Evolutionary conservation across 92 coral and sea anemone genomes (phyloP).

Genomic region (Actinostola sp.): DNA sequence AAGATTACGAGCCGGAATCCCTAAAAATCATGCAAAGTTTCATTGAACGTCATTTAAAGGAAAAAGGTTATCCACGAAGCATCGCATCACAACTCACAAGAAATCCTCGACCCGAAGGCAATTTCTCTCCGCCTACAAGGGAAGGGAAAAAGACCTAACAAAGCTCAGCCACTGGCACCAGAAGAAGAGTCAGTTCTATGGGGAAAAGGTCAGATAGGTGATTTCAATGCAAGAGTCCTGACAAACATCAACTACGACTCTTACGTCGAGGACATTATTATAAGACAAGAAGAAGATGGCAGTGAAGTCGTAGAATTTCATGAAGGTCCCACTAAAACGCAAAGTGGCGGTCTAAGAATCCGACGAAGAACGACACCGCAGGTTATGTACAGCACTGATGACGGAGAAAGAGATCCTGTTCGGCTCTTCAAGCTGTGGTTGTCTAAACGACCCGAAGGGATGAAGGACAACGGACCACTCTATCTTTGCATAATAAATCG

Average conservation of each 20-base stretch:
- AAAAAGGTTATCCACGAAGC: slow-evolving; percentile 26
- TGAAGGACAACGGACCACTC: slow-evolving; percentile 63
- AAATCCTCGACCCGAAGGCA: slow-evolving; percentile 59
- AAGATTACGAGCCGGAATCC: slow-evolving; percentile 42
- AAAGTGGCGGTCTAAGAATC: slow-evolving; percentile 39
- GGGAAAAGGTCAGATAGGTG: slow-evolving; percentile 49
- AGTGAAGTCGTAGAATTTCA: slow-evolving; percentile 31
- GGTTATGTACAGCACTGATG: slow-evolving; percentile 52
- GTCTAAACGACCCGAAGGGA: slow-evolving; percentile 52
- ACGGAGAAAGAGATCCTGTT: no score
- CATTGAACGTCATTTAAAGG: slow-evolving; percentile 41
- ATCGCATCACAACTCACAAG: slow-evolving; percentile 27
- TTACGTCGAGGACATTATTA: slow-evolving; percentile 43
- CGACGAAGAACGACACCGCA: slow-evolving; percentile 31
- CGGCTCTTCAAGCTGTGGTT: slow-evolving; percentile 61
- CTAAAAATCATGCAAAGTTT: slow-evolving; percentile 53
- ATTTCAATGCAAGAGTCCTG: slow-evolving; percentile 32
- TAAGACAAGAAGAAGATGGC: slow-evolving; percentile 41
- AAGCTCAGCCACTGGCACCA: slow-evolving; percentile 48
- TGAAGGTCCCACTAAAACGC: slow-evolving; percentile 45
- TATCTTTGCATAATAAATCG: slow-evolving; percentile 44
- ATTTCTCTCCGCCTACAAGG: slow-evolving; percentile 58
- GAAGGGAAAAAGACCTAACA: slow-evolving; percentile 55
- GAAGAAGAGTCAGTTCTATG: slow-evolving; percentile 45
- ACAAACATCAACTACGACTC: slow-evolving; percentile 49